Conservation (phyloP, 2,888 invertebrate genomes). For the Chymomyza amoena region DNA sequence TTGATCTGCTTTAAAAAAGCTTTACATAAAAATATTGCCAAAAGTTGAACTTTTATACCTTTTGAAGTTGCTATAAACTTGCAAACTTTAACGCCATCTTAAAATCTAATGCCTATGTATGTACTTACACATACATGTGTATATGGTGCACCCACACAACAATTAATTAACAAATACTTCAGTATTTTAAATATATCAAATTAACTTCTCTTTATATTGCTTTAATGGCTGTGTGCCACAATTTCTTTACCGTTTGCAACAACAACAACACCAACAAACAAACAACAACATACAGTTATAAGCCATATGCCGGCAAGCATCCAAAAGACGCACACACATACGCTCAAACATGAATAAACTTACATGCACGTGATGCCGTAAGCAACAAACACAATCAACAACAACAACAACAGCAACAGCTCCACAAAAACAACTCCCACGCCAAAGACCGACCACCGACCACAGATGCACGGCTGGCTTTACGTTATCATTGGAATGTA, state of each 20-base stretch:
- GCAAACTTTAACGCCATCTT: too few species aligned
- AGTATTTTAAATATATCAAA: too few species aligned
- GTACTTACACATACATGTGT: too few species aligned
- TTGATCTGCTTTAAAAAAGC: too few species aligned
- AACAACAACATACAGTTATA: constrained; percentile 23
- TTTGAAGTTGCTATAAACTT: too few species aligned
- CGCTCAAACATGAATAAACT: background rate
- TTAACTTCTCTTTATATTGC: background rate
- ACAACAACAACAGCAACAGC: constrained; percentile 14
- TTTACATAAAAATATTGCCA: too few species aligned
- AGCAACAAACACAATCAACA: constrained; percentile 21
- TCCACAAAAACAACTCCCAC: constrained; percentile 20
- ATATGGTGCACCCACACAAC: too few species aligned
- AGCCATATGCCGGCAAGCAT: constrained; percentile 61
- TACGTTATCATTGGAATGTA: constrained; percentile 39
- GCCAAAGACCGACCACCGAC: background rate
- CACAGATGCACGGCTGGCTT: background rate
- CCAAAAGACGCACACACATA: constrained; percentile 13
- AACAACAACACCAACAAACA: constrained; percentile 1
- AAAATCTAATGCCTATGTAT: too few species aligned
- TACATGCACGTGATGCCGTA: constrained; percentile 1
- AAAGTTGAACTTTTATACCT: too few species aligned
- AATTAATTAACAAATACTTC: too few species aligned
- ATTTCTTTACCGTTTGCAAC: background rate
- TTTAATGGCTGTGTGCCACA: background rate